Base-by-base conservation (phyloP, 1,140 invertebrate genomes). In the Philopotamus ludificatus region DNA sequence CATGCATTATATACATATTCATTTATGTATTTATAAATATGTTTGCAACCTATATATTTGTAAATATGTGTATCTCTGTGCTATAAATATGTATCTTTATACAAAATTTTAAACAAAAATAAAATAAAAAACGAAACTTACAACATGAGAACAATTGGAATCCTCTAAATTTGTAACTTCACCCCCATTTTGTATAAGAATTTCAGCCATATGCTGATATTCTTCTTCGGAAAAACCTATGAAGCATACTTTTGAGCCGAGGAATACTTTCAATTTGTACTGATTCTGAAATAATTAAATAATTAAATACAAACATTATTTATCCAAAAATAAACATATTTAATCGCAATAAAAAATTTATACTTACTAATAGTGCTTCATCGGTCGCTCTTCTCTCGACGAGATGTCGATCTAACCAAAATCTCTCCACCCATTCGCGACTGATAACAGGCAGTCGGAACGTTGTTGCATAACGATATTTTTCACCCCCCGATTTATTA, bases 381-480 rank as follows among this genome's bases (percentile, higher is more conserved):
- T 86, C 82, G 49, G 84, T 85, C 68, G 89, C 88, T 72, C 75
- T 77, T 76, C 89, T 89, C 22, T 84, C 80, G 18, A 84, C 72
- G 69, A 91, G 84, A 74, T 92, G 83, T 70, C 86, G 84, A 61
- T 84, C 81, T 64, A 87, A 86, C 95, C 95, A 99, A 49, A 91
- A 86, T 63, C 87, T 82, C 74, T 87, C 82, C 10, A 99, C 87
- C 95, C 95, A 99, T 28, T 89, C 86, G 61, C 87, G 85, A 54
- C 87, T 87, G 82, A 98, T 89, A 49, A 98, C 90, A 12, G 94
- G 93, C 70, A 94, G 86, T 18, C 90, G 87, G 76, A 96, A 92
- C 58, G 89, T 90, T 34, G 91, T 87, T 50, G 96, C 95, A 76
- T 91, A 92, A 70, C 84, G 83, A 75, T 85, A 88, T 81, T 98